phyloP scores from a whole-genome alignment of 1,140 invertebrate genomes.

The Nilaparvata lugens region DNA sequence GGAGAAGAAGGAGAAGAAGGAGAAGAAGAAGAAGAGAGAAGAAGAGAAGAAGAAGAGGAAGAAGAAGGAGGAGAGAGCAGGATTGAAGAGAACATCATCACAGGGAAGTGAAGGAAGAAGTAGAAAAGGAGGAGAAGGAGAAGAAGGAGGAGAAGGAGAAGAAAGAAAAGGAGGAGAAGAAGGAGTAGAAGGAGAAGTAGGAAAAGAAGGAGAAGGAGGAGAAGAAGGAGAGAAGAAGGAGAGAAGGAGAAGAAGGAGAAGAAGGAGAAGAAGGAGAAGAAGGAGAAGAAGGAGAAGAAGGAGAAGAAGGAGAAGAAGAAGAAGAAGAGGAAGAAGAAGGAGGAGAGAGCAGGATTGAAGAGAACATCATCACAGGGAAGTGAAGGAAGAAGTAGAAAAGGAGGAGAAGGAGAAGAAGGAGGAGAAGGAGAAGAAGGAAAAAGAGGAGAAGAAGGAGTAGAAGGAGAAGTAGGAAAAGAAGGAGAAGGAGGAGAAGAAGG shows the following conservation, averaged over 20 bases:
- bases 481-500: no score
- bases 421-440: no score
- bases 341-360: neutral
- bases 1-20: neutral
- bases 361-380: neutral
- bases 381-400: neutral
- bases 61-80: neutral
- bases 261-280: neutral
- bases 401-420: neutral
- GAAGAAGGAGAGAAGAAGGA: neutral
- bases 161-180: neutral
- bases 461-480: no score
- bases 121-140: neutral
- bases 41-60: neutral
- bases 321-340: neutral
- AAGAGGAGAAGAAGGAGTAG: no score
- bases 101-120: neutral
- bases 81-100: no score
- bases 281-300: neutral
- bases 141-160: neutral
- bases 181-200: neutral
- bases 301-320: neutral
- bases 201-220: slow-evolving; percentile 1
- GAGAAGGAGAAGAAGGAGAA: neutral
- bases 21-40: neutral